Evolutionary conservation across 2,113 vertebrate genomes (phyloP).

Genomic region (Tachuris rubrigastra): DNA sequence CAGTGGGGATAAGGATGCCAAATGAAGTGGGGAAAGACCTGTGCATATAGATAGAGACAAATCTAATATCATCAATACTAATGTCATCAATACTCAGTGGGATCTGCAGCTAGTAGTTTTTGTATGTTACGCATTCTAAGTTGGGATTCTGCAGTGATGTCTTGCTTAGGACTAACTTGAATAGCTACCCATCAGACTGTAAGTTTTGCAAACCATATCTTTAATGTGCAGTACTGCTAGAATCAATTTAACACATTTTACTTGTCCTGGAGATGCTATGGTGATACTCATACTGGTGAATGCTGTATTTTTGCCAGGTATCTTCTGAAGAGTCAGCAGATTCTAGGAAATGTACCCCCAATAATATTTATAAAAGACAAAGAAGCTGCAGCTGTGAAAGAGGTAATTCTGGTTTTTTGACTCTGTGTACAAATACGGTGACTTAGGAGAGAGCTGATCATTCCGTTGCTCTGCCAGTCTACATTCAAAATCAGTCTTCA

Average conservation of each 20-base stretch:
- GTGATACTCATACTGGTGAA: background rate
- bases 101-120: background rate
- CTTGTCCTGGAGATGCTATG: background rate
- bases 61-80: background rate
- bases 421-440: background rate
- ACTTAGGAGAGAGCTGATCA: background rate
- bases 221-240: background rate
- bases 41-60: background rate
- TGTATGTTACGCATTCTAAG: background rate
- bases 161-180: background rate
- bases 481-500: background rate
- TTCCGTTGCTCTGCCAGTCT: background rate
- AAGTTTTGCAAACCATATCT: background rate
- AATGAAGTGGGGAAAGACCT: background rate
- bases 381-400: constrained; percentile 66
- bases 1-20: background rate
- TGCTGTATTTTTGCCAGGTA: constrained; percentile 71
- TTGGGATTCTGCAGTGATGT: background rate
- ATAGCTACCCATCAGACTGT: background rate
- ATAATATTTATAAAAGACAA: constrained; percentile 82
- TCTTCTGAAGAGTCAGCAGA: constrained; percentile 78
- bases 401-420: constrained; percentile 68
- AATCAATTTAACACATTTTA: background rate
- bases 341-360: constrained; percentile 75
- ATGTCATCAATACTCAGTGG: background rate